Conservation (phyloP, 2,888 invertebrate species). For the Eilema caniola region DNA sequence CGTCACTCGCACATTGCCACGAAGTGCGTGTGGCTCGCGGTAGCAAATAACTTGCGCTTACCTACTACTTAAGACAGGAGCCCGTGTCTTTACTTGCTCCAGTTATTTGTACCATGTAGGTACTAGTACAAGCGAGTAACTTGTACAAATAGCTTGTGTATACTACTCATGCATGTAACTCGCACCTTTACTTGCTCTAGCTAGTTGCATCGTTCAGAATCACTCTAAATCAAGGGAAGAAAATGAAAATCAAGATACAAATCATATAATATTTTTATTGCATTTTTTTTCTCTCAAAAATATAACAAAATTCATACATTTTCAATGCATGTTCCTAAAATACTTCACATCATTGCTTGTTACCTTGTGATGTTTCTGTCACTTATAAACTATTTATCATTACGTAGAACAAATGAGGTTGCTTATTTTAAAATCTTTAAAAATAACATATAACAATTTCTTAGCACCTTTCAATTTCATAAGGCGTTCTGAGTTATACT, state of each 20-base stretch:
- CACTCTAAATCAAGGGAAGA: background rate
- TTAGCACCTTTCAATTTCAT: background rate
- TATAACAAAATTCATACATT: slow-evolving; percentile 55
- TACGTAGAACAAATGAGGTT: slow-evolving; percentile 14
- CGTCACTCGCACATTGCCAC: too few species aligned
- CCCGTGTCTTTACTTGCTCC: too few species aligned
- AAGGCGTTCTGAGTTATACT: background rate
- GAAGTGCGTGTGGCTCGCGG: too few species aligned
- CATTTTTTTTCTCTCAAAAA: slow-evolving; percentile 53
- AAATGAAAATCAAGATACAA: slow-evolving; percentile 28
- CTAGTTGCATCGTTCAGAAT: too few species aligned
- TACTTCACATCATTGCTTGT: slow-evolving; percentile 39
- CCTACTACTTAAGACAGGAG: too few species aligned
- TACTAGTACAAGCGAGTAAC: too few species aligned
- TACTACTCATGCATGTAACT: too few species aligned
- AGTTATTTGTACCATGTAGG: too few species aligned
- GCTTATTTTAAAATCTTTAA: background rate
- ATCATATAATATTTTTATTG: slow-evolving; percentile 36
- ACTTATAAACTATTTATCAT: slow-evolving; percentile 2
- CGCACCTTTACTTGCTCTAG: too few species aligned
- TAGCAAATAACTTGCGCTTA: too few species aligned
- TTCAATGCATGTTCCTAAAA: slow-evolving; percentile 37
- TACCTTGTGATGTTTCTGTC: slow-evolving; percentile 39
- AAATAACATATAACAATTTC: background rate
- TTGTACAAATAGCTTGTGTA: too few species aligned